Base-by-base conservation (phyloP, 2,113 vertebrate species). In the Hippoglossus stenolepis region DNA sequence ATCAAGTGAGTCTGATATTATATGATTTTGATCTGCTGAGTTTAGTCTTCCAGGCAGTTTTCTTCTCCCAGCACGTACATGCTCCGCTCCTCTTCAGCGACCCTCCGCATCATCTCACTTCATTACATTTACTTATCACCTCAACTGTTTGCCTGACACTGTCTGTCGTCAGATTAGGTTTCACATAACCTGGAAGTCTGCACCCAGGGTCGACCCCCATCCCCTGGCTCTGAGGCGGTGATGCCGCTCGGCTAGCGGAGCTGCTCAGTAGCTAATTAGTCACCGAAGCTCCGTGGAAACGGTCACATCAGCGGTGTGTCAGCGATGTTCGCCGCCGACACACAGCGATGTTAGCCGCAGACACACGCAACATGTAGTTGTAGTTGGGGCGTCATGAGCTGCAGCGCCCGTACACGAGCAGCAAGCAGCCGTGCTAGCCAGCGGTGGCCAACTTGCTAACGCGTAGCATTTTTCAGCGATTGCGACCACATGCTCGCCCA, bases 1-100 rank as follows among this genome's bases (percentile, higher is more conserved):
- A 70, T 38, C 54, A 9, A 70, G 24, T 31, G 3, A 8, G 0
- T 17, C 6, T 5, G 4, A 38, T 10, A 4, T 4, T 3, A 1
- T 0, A 14, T 0, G 0, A 1, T 15, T 0, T 20, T 57, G 14
- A 0, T 2, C 0, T 14, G n/a, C 79, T 4, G 1, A 40, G 15
- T 62, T 51, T 35, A 4, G 59, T 6, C 79, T 79, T 3, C 1
- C 35, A 73, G 84, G 79, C 15, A 4, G 5, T 51, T 80, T 60
- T 31, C 7, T 18, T 62, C 26, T 40, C 1, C 2, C 2, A 0
- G 3, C 12, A 11, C 11, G 3, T 3, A 15, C 20, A 24, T 2
- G 14, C 21, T 10, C 51, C 20, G 5, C 23, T 10, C 2, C 15
- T 0, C 2, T 38, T 49, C 35, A 2, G 23, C 56, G 0, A 17